Percentiles rank a stretch among this genome's conserved stretches.
Conservation (phyloP, 2,888 invertebrate genomes). For the Perizoma flavofasciatum region DNA sequence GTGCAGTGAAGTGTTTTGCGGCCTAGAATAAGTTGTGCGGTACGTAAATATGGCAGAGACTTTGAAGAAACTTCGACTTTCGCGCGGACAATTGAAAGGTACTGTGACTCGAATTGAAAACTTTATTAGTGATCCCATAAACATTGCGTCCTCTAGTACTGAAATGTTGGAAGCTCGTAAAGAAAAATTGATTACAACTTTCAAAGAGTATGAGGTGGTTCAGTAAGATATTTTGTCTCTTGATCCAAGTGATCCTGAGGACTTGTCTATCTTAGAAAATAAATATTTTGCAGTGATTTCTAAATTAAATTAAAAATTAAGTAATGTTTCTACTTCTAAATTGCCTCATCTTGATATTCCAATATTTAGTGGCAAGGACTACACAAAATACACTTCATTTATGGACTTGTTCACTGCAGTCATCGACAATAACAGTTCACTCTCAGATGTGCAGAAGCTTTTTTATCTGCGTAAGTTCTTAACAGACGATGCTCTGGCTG, state of each 20-base stretch:
- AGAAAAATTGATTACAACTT: conserved; percentile 16
- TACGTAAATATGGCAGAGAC: no score
- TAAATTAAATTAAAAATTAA: neutral
- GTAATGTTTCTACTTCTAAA: conserved; percentile 2
- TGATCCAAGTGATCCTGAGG: neutral
- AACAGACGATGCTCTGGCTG: conserved; percentile 2
- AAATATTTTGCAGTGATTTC: neutral
- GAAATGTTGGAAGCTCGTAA: conserved; percentile 24
- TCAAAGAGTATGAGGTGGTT: conserved; percentile 21
- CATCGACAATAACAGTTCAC: neutral
- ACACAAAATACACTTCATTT: conserved; percentile 2
- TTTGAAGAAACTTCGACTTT: no score
- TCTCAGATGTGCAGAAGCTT: conserved; percentile 7
- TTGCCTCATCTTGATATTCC: conserved; percentile 3
- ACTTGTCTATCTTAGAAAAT: neutral
- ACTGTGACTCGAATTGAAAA: conserved; percentile 11
- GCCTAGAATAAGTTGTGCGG: no score
- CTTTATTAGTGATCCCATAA: conserved; percentile 20
- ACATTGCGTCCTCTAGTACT: conserved; percentile 11
- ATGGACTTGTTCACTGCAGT: conserved; percentile 5
- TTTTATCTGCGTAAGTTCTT: conserved; percentile 6
- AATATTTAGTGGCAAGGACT: conserved; percentile 3
- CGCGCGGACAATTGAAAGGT: no score
- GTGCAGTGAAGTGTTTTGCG: no score
- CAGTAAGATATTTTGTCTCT: conserved; percentile 21